phyloP scores from a whole-genome alignment of 2,113 vertebrate species.

The Hepsetus odoe region DNA sequence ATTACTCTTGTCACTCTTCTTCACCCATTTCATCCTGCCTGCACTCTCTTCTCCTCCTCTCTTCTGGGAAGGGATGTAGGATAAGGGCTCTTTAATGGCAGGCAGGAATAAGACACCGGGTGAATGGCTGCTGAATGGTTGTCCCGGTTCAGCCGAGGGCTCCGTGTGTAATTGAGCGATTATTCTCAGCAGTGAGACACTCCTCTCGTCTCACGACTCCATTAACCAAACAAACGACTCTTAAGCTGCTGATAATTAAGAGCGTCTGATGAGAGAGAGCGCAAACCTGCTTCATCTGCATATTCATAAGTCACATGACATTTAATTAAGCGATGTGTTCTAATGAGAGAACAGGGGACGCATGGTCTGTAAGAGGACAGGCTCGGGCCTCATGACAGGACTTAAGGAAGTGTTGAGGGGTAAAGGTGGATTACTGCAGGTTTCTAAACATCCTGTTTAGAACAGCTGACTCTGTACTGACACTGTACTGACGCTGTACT shows the following conservation, averaged over 20 bases:
- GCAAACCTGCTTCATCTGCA: constrained; percentile 33
- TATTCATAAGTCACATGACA: constrained; percentile 10
- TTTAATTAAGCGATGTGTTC: not conserved
- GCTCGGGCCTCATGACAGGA: not conserved
- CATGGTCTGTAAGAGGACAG: not conserved
- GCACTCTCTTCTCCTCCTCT: too few relatives aligned
- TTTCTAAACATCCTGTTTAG: not conserved
- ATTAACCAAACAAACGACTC: constrained; percentile 38
- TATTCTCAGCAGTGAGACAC: constrained; percentile 2
- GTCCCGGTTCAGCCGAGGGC: not conserved
- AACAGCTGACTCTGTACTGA: too few relatives aligned
- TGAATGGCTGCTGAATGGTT: not conserved
- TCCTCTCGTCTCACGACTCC: constrained; percentile 13
- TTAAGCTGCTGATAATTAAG: constrained; percentile 50
- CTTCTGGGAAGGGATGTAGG: too few relatives aligned
- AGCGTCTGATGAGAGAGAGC: constrained; percentile 11
- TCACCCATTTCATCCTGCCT: too few relatives aligned
- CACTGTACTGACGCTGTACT: not conserved
- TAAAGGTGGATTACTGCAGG: constrained; percentile 9
- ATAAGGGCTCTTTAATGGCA: not conserved
- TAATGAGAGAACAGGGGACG: not conserved
- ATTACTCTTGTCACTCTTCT: too few relatives aligned
- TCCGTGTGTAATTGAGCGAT: constrained; percentile 28
- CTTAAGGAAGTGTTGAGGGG: not conserved
- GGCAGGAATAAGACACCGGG: too few relatives aligned